Evolutionary conservation across 2,888 invertebrate species (phyloP).

Genomic region (Drosophila merina): DNA sequence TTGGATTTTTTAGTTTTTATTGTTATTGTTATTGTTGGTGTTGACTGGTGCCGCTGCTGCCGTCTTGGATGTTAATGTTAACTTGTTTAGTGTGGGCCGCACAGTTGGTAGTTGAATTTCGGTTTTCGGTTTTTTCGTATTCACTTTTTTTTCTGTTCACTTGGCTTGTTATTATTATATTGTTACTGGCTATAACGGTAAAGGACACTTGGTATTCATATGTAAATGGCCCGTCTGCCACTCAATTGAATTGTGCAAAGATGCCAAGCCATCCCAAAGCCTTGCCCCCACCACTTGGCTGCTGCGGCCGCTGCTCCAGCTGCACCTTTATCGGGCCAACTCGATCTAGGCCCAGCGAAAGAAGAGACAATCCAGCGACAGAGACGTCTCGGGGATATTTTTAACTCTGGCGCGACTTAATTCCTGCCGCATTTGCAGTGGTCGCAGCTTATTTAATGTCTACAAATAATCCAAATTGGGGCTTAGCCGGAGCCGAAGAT

Average conservation of each 20-base stretch:
- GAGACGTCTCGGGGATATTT: slow-evolving; percentile 45
- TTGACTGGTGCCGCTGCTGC: slow-evolving; percentile 48
- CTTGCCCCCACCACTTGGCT: neutral
- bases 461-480: slow-evolving; percentile 49
- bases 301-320: slow-evolving; percentile 40
- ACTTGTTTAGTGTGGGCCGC: slow-evolving; percentile 53
- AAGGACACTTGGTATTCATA: slow-evolving; percentile 63
- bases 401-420: slow-evolving; percentile 49
- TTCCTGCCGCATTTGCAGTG: slow-evolving; percentile 42
- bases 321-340: slow-evolving; percentile 35
- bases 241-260: slow-evolving; percentile 45
- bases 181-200: slow-evolving; percentile 41
- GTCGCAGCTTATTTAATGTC: slow-evolving; percentile 44
- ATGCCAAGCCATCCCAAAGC: slow-evolving; percentile 8
- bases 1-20: slow-evolving; percentile 17
- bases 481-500: slow-evolving; percentile 38
- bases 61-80: slow-evolving; percentile 37
- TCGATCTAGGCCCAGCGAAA: slow-evolving; percentile 41
- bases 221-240: slow-evolving; percentile 65
- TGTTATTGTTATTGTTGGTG: slow-evolving; percentile 42
- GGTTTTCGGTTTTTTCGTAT: slow-evolving; percentile 14
- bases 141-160: slow-evolving; percentile 2
- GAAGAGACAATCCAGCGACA: slow-evolving; percentile 40
- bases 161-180: slow-evolving; percentile 37
- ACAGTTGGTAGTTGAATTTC: slow-evolving; percentile 19